Conservation (phyloP, 1,140 invertebrate species). For the Akabosia matsudoensis region DNA sequence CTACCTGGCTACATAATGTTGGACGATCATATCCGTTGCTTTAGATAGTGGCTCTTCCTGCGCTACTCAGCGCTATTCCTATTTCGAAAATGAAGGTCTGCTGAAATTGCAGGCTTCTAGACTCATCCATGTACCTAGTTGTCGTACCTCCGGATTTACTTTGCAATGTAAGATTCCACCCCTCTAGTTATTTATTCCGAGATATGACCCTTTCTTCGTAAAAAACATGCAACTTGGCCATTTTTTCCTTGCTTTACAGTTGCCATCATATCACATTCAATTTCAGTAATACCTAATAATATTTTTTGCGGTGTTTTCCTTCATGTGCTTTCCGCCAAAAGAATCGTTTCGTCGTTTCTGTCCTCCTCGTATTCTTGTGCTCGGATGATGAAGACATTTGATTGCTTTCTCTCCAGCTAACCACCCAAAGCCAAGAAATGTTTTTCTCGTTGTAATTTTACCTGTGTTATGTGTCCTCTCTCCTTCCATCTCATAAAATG, state of each 20-base stretch:
- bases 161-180: background rate
- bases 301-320: background rate
- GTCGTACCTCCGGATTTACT: background rate
- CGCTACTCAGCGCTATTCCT: too few species aligned
- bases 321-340: background rate
- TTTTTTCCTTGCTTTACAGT: too few species aligned
- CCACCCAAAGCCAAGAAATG: background rate
- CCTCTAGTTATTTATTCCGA: slow-evolving; percentile 15
- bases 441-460: background rate
- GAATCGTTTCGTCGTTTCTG: background rate
- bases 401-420: slow-evolving; percentile 2
- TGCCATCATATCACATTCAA: background rate
- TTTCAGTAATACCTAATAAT: background rate
- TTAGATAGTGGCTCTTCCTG: too few species aligned
- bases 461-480: too few species aligned
- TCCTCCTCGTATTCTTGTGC: background rate
- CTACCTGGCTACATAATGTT: too few species aligned
- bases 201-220: slow-evolving; percentile 1
- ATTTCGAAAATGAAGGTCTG: too few species aligned
- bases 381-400: slow-evolving; percentile 21
- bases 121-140: background rate
- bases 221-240: background rate
- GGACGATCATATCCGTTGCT: too few species aligned
- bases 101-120: background rate
- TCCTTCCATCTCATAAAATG: slow-evolving; percentile 17